phyloP scores from a whole-genome alignment of 2,888 invertebrate species.

The Melieria omissa region DNA sequence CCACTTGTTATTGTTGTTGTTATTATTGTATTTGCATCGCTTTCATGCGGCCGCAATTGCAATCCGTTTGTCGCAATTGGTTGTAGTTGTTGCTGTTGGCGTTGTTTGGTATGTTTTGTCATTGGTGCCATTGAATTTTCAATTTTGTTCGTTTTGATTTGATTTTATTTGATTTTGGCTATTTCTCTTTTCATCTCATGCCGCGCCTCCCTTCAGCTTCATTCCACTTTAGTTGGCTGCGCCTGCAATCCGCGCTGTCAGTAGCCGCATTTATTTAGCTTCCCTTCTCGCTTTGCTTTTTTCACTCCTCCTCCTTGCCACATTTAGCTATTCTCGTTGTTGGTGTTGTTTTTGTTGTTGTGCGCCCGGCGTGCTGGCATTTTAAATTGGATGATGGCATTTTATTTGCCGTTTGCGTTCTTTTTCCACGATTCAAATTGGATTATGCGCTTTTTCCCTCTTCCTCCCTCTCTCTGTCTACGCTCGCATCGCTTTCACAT shows the following conservation, averaged over 20 bases:
- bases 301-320: neutral
- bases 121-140: conserved; percentile 27
- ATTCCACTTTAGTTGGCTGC: neutral
- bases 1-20: no score
- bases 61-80: neutral
- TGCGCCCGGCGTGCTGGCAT: conserved; percentile 11
- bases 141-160: conserved; percentile 38
- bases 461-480: neutral
- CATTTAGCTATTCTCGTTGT: neutral
- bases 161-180: conserved; percentile 37
- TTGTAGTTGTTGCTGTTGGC: conserved; percentile 28
- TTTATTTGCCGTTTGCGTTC: conserved; percentile 1
- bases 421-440: conserved; percentile 11
- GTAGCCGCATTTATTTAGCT: neutral
- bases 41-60: no score
- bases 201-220: neutral
- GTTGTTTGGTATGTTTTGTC: conserved; percentile 10
- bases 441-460: conserved; percentile 2
- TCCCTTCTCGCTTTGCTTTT: conserved; percentile 3
- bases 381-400: conserved; percentile 27
- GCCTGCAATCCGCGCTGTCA: conserved; percentile 3
- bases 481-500: neutral
- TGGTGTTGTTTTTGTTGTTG: conserved; percentile 18
- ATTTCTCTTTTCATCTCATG: conserved; percentile 3
- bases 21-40: no score